These are phyloP conservation scores for Caenorhabditis inopinata DNA, from an alignment of 1,140 invertebrate genomes.

Conservation along the genomic window DNA sequence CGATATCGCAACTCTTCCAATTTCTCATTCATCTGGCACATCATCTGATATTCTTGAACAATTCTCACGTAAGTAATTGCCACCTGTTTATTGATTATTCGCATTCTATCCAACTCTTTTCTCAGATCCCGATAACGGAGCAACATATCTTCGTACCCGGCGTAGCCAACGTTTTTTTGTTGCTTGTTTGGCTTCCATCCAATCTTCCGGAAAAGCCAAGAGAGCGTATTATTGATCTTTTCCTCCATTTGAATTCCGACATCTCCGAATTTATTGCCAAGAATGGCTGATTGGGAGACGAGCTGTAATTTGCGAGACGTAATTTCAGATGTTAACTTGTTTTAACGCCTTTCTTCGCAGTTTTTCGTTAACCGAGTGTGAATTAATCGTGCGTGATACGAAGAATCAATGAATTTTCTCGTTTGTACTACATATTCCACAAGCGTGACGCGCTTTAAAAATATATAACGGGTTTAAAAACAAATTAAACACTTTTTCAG, in stretches of 20 bases:
- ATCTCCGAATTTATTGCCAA: not conserved
- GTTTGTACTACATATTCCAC: too few relatives aligned
- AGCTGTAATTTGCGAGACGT: not conserved
- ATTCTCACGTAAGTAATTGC: not conserved
- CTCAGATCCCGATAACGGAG: not conserved
- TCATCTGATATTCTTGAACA: not conserved
- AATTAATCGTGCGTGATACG: too few relatives aligned
- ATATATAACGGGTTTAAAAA: too few relatives aligned
- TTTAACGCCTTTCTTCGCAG: too few relatives aligned
- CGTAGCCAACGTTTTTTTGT: not conserved
- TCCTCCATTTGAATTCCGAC: not conserved
- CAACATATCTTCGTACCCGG: not conserved
- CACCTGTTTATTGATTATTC: not conserved
- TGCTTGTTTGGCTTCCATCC: not conserved
- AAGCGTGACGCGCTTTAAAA: too few relatives aligned
- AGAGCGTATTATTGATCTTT: not conserved
- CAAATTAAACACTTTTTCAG: too few relatives aligned
- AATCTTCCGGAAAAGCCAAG: not conserved
- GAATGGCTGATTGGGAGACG: not conserved
- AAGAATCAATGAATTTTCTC: too few relatives aligned
- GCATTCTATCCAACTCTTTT: not conserved
- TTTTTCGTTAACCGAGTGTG: too few relatives aligned
- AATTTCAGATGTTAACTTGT: not conserved
- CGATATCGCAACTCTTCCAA: not conserved
- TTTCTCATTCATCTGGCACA: slow-evolving; percentile 12